Conservation (phyloP, 2,113 vertebrate species). For the Ahaetulla prasina region DNA sequence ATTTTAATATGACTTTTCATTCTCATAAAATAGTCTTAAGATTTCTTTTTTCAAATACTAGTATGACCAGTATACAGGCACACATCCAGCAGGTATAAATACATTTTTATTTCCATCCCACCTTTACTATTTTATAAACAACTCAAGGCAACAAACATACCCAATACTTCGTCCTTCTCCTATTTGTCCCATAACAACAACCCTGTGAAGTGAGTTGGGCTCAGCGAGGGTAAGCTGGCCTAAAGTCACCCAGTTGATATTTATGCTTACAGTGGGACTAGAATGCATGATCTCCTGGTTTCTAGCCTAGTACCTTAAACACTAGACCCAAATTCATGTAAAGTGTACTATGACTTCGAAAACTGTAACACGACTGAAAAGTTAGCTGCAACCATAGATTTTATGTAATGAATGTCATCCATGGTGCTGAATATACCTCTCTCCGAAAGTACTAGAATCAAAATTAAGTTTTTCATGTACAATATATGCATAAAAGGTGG, state of each 20-base stretch:
- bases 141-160: background rate
- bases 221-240: background rate
- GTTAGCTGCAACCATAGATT: background rate
- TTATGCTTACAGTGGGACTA: background rate
- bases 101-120: background rate
- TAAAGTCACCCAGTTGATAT: background rate
- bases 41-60: background rate
- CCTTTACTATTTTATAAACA: background rate
- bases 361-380: background rate
- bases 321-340: background rate
- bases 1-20: background rate
- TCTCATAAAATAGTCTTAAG: background rate
- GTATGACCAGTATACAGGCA: background rate
- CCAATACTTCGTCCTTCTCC: background rate
- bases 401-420: constrained; percentile 5
- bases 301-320: background rate
- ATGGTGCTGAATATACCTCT: constrained; percentile 18
- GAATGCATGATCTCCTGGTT: background rate
- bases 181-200: background rate
- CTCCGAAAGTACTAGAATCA: background rate
- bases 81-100: background rate
- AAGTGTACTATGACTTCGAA: background rate
- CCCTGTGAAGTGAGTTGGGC: background rate
- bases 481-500: background rate
- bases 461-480: background rate